Conservation (phyloP, 2,888 invertebrate genomes). For the Rhimphoctona megacephalus region DNA sequence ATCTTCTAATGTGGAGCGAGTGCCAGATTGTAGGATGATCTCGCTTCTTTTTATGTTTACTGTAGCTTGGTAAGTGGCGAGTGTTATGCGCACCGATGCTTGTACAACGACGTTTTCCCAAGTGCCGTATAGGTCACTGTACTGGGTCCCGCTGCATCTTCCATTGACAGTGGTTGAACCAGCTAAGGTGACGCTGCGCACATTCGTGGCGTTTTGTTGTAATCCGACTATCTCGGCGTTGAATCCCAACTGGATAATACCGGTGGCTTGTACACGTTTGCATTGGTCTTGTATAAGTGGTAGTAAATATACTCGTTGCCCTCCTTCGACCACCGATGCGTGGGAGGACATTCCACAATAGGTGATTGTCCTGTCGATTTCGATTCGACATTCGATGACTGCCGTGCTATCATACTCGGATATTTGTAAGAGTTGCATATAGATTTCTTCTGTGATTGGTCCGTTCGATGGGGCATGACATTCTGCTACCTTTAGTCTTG, state of each 20-base stretch:
- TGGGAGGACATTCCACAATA: constrained; percentile 64
- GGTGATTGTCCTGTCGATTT: constrained; percentile 56
- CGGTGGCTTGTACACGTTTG: constrained; percentile 21
- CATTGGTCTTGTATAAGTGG: constrained; percentile 21
- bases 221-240: constrained; percentile 24
- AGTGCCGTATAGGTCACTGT: constrained; percentile 64
- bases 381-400: constrained; percentile 56
- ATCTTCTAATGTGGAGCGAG: background rate
- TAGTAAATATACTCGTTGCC: constrained; percentile 12
- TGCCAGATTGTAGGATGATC: background rate
- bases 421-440: constrained; percentile 55
- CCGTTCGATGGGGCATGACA: constrained; percentile 29
- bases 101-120: no score
- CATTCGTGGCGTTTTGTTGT: background rate
- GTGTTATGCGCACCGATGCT: constrained; percentile 1
- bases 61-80: constrained; percentile 2
- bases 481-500: constrained; percentile 25
- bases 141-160: constrained; percentile 58
- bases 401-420: constrained; percentile 25
- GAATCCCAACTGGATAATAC: constrained; percentile 15
- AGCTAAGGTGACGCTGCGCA: constrained; percentile 25
- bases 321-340: constrained; percentile 35
- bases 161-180: constrained; percentile 32
- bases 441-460: background rate
- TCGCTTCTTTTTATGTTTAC: background rate